These are phyloP conservation scores for Notarius lentiginosus DNA, from an alignment of 2,113 vertebrate genomes.

Conservation along the genomic window DNA sequence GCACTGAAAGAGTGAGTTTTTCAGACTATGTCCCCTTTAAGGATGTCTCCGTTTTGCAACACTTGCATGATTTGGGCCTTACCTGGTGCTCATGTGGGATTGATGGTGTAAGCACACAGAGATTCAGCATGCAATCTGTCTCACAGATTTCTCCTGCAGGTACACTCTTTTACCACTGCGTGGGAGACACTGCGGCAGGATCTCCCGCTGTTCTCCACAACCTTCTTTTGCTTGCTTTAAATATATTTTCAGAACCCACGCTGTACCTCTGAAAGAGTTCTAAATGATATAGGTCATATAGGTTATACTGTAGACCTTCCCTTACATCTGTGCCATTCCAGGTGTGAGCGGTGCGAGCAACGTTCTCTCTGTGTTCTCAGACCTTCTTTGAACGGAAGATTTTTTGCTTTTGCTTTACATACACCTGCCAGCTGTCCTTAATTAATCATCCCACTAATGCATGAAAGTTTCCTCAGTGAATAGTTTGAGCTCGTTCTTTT, in stretches of 20 bases:
- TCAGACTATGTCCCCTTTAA: too few species aligned
- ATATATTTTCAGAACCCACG: slow-evolving; percentile 5
- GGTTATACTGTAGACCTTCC: background rate
- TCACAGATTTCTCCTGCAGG: slow-evolving; percentile 2
- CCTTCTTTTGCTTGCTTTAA: background rate
- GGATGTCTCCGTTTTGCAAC: background rate
- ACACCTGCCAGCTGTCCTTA: background rate
- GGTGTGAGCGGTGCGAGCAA: background rate
- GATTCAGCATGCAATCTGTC: slow-evolving; percentile 13
- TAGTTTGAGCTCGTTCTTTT: background rate
- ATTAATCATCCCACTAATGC: background rate
- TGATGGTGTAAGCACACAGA: slow-evolving; percentile 1
- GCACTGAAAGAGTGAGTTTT: too few species aligned
- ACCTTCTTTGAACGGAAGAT: background rate
- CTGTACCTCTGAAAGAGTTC: background rate
- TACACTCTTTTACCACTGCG: background rate
- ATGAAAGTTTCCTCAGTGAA: background rate
- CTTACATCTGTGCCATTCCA: background rate
- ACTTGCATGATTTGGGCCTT: background rate
- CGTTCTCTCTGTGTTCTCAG: background rate
- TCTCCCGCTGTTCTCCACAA: slow-evolving; percentile 7
- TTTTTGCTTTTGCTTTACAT: background rate
- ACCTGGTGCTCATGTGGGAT: slow-evolving; percentile 3
- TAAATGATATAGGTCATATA: background rate
- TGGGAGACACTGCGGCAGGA: background rate